phyloP scores from a whole-genome alignment of 2,888 invertebrate species.

The Acronicta psi region DNA sequence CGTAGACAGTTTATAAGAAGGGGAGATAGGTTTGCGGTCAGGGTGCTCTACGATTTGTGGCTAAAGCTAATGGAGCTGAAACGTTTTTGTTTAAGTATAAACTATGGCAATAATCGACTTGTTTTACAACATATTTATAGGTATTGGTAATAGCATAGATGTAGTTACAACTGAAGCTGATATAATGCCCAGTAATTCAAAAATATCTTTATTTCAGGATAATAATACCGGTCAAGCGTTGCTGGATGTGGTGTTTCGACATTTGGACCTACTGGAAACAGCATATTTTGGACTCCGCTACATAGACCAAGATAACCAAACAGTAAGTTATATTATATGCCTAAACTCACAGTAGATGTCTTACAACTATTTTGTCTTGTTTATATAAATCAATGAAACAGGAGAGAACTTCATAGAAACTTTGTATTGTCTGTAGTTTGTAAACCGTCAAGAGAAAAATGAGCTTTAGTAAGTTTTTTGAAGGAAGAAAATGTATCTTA shows the following conservation, averaged over 20 bases:
- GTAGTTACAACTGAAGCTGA: no score
- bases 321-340: conserved; percentile 90
- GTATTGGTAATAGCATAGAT: no score
- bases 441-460: conserved; percentile 4
- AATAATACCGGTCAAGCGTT: conserved; percentile 96
- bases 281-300: conserved; percentile 98
- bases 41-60: conserved; percentile 30
- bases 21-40: conserved; percentile 18
- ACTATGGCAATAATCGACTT: conserved; percentile 2
- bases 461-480: neutral
- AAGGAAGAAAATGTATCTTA: conserved; percentile 5
- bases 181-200: no score
- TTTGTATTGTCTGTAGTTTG: neutral
- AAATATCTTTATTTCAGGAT: conserved; percentile 90
- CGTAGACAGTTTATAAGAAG: neutral
- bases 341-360: no score
- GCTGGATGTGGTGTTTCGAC: conserved; percentile 96
- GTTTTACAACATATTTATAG: no score
- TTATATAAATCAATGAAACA: neutral
- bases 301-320: conserved; percentile 97
- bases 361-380: neutral
- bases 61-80: conserved; percentile 37
- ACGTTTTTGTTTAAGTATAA: conserved; percentile 19
- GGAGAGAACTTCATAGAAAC: neutral
- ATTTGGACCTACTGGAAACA: conserved; percentile 97